Conservation (phyloP, 2,113 vertebrate species). For the Sporophila hypoxantha region DNA sequence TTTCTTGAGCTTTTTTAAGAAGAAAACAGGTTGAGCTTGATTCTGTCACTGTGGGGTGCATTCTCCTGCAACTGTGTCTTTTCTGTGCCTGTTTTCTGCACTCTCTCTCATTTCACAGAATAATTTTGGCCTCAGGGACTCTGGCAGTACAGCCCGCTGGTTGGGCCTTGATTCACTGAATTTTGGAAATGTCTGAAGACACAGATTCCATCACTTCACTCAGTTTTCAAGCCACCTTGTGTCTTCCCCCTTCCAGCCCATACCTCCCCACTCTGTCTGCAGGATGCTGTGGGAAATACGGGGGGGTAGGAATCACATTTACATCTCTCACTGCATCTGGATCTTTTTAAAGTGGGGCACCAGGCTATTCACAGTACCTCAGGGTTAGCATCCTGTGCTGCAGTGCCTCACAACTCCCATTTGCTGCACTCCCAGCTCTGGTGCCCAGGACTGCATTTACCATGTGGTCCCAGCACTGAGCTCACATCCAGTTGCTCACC, state of each 20-base stretch:
- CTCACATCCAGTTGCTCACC: background rate
- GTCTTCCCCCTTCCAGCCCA: background rate
- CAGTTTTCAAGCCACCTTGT: background rate
- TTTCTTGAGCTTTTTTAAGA: slow-evolving; percentile 49
- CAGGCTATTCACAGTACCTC: background rate
- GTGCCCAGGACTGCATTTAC: background rate
- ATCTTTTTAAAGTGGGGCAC: background rate
- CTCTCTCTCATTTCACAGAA: slow-evolving; percentile 35
- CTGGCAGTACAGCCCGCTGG: background rate
- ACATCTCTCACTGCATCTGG: background rate
- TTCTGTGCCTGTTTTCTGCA: slow-evolving; percentile 33
- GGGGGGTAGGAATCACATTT: background rate
- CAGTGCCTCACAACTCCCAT: background rate
- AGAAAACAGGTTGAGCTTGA: slow-evolving; percentile 58
- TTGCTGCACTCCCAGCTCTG: background rate
- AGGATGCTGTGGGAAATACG: background rate
- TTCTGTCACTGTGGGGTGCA: slow-evolving; percentile 25
- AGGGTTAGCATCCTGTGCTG: background rate
- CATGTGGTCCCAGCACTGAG: background rate
- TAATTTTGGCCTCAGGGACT: slow-evolving; percentile 48
- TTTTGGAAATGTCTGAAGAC: slow-evolving; percentile 2
- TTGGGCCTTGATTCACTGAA: background rate
- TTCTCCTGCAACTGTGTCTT: slow-evolving; percentile 29
- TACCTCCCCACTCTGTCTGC: background rate
- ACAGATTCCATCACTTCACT: background rate